Base-by-base conservation (phyloP, 1,140 invertebrate genomes). In the Liolophura sinensis region DNA sequence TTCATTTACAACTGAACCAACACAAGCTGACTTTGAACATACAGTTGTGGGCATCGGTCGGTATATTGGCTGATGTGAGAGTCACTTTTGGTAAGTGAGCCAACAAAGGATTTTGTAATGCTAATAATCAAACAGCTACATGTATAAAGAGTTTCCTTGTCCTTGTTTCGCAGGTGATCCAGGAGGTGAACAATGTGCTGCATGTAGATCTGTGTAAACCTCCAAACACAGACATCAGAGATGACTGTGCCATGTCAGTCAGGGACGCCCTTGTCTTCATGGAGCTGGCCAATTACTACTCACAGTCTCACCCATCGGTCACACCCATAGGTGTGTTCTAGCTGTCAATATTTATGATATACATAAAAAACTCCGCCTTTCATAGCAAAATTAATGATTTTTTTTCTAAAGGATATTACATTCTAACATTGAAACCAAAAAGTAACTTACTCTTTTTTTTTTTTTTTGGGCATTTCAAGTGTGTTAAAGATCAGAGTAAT, bases 211-310 rank as follows among this genome's bases (percentile, higher is more conserved):
- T 84, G 47, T 73, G 73, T 60, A 73, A 75, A 54, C 69, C 72
- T 16, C 71, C 77, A 22, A 62, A 65, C 60, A 67, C 67, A 54
- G 68, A 77, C 4, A 77, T 79, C 25, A 55, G 67, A 22, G 78
- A 78, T 46, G 76, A 83, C 64, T 51, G 71, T 4, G 76, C 82
- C 1, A 72, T 83, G 56, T 86, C 84, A 12, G 71, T 88, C n/a
- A 73, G 81, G 5, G 84, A 86, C 58, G 78, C 74, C 16, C 73
- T 79, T 1, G 72, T 79, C 0, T 79, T 78, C 56, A 61, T 78
- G 49, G 75, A 78, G 55, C 46, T 72, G 22, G 76, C 76, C 14
- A 64, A 64, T 27, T 78, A 75, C 54, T 63, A 65, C 18, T 68
- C 72, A 40, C 31, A 40, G 3, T 40, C 31, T 9, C 31, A 31